Evolutionary conservation across 2,888 invertebrate genomes (phyloP), one percentile per base, ranked within the genome.

Genomic region (Dione juno): DNA sequence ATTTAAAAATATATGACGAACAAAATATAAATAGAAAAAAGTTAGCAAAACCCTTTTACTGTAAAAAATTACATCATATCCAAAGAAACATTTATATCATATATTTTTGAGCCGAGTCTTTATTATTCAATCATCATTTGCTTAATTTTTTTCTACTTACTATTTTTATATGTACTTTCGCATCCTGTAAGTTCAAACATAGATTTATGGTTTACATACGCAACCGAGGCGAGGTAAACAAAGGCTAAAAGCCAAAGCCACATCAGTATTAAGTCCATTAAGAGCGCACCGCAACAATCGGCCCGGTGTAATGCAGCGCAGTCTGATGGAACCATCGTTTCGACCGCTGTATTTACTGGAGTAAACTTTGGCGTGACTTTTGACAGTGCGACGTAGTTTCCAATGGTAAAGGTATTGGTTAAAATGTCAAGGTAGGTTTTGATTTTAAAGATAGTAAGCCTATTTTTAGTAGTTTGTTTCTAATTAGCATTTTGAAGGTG

Each of bases 261-360:
- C 91, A 88, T 82, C 88, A 86, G 87, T 89, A 91, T 92, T 90
- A 90, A 91, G 89, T 86, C 90, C 88, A 92, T 92, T 91, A 91
- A 84, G 79, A 79, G 75, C 78, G 74, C 75, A 86, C 92, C 90
- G 82, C 90, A 90, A 85, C 88, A 86, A 86, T 87, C 84, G 84
- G 61, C 80, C 78, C 79, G 84, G 83, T 88, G 88, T 89, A 88
- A 89, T 88, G 86, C 86, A 84, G 81, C 48, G 73, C 57, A 63
- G 52, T 61, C 72, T 69, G 71, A 67, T 73, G 79, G 71, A 66
- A 67, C 64, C 43, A 64, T 58, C 57, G 67, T 70, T 66, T 57
- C 16, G 37, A 67, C 59, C 69, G 45, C 63, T 16, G 69, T 52
- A 59, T 64, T 52, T 64, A 64, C 50, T 64, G 64, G 45, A 61